Percentiles rank a stretch among this genome's conserved stretches.
phyloP scores from a whole-genome alignment of 1,140 invertebrate genomes.

The Chymomyza costata region DNA sequence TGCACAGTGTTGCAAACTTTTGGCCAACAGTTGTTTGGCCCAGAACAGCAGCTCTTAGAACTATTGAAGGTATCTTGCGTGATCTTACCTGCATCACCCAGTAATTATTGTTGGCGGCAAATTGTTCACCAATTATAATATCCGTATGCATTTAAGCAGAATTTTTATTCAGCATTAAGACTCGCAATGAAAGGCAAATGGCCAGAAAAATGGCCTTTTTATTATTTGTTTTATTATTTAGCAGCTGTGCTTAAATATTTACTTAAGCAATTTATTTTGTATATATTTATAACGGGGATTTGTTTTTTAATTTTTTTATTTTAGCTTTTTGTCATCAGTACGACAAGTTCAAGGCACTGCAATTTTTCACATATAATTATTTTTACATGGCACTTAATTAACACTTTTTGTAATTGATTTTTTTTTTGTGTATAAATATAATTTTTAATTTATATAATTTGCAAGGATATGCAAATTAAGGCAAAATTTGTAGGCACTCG shows the following conservation, averaged over 20 bases:
- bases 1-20: too few relatives aligned
- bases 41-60: too few relatives aligned
- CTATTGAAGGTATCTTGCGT: too few relatives aligned
- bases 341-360: too few relatives aligned
- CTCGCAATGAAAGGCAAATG: conserved; percentile 1
- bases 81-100: conserved; percentile 75
- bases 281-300: conserved; percentile 9
- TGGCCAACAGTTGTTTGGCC: too few relatives aligned
- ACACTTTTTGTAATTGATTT: too few relatives aligned
- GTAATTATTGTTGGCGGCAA: conserved; percentile 73
- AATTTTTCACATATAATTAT: too few relatives aligned
- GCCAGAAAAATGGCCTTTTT: too few relatives aligned
- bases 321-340: too few relatives aligned
- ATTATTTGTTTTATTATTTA: neutral
- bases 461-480: conserved; percentile 61
- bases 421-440: too few relatives aligned
- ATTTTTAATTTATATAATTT: conserved; percentile 43
- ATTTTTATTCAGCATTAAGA: conserved; percentile 50
- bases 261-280: conserved; percentile 12
- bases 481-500: conserved; percentile 29
- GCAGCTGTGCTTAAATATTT: conserved; percentile 1
- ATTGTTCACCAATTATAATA: conserved; percentile 75
- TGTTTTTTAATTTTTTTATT: neutral
- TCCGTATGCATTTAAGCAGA: conserved; percentile 75
- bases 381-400: too few relatives aligned